Evolutionary conservation across 2,113 vertebrate species (phyloP).

Genomic region (Colistium nudipinnis): DNA sequence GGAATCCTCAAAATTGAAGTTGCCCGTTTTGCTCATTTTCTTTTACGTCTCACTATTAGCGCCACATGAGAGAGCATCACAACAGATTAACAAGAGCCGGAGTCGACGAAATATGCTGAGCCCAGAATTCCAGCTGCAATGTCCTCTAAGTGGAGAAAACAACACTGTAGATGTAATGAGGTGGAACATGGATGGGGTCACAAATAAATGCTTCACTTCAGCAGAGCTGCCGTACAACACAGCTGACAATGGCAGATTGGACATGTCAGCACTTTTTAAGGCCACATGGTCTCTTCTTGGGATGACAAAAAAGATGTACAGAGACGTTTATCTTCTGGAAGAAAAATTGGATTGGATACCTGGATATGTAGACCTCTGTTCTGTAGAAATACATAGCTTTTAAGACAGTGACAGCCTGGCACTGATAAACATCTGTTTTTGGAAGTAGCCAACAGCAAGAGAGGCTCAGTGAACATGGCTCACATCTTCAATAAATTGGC

Average conservation of each 20-base stretch:
- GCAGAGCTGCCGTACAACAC: slow-evolving; percentile 60
- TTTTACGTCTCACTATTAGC: slow-evolving; percentile 42
- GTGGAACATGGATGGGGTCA: slow-evolving; percentile 71
- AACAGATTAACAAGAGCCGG: slow-evolving; percentile 65
- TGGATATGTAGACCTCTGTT: slow-evolving; percentile 32
- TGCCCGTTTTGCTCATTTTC: slow-evolving; percentile 23
- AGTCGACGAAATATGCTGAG: slow-evolving; percentile 59
- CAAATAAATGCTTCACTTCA: slow-evolving; percentile 69
- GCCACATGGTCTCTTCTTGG: slow-evolving; percentile 55
- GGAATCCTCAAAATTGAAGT: slow-evolving; percentile 17
- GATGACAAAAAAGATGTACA: slow-evolving; percentile 45
- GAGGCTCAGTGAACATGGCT: neutral
- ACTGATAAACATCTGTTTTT: slow-evolving; percentile 27
- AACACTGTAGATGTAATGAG: slow-evolving; percentile 74
- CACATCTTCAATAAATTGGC: neutral
- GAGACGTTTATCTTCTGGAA: slow-evolving; percentile 44
- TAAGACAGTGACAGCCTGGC: slow-evolving; percentile 15
- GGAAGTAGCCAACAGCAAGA: neutral
- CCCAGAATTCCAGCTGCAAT: slow-evolving; percentile 71
- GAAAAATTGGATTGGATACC: slow-evolving; percentile 60
- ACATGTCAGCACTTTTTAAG: slow-evolving; percentile 61
- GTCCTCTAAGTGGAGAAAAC: slow-evolving; percentile 60
- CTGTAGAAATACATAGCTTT: neutral
- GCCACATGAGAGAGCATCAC: slow-evolving; percentile 53
- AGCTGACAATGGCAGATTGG: slow-evolving; percentile 67